These are phyloP conservation scores for Micromesistius poutassou DNA, from an alignment of 2,797 vertebrate genomes.

Conservation along the genomic window DNA sequence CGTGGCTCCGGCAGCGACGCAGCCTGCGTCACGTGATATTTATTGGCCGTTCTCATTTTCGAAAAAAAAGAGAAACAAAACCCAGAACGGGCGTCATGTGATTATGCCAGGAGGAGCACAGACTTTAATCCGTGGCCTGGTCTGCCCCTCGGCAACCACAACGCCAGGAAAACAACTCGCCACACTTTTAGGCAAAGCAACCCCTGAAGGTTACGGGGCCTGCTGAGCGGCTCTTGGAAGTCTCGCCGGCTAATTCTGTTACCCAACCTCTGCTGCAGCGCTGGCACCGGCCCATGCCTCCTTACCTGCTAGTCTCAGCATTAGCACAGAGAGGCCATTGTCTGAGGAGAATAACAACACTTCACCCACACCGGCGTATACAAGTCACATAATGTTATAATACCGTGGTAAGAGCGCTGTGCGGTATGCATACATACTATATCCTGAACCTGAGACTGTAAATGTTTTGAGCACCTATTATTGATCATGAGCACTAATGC, in stretches of 20 bases:
- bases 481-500: background rate
- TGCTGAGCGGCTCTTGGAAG: background rate
- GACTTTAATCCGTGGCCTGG: background rate
- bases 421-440: background rate
- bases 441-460: background rate
- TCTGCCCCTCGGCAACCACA: background rate
- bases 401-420: background rate
- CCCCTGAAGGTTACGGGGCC: conserved; percentile 2
- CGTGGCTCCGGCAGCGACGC: too few species aligned
- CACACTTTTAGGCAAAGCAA: conserved; percentile 9
- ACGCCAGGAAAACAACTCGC: background rate
- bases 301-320: conserved; percentile 9
- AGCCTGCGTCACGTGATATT: background rate
- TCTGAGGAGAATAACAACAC: conserved; percentile 17
- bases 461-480: background rate
- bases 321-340: conserved; percentile 65
- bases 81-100: background rate
- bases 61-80: background rate
- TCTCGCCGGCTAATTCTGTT: background rate
- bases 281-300: conserved; percentile 43
- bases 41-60: background rate
- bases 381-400: background rate
- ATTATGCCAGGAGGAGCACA: background rate
- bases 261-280: conserved; percentile 14
- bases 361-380: conserved; percentile 14